Conservation (phyloP, 2,888 invertebrate genomes). For the Platerodrilus igneus region DNA sequence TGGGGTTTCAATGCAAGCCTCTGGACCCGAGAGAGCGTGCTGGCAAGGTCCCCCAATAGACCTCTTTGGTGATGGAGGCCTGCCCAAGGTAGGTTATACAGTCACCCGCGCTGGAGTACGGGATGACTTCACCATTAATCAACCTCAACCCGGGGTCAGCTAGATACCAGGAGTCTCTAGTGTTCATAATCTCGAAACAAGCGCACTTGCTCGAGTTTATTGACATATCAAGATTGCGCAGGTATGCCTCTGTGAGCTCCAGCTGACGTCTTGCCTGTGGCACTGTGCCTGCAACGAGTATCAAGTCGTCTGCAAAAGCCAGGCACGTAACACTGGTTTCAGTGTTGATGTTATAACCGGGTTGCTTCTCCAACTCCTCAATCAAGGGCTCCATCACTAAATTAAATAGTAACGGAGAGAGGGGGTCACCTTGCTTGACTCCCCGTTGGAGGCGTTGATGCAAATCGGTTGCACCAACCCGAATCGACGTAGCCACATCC, state of each 20-base stretch:
- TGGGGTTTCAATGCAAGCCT: constrained; percentile 3
- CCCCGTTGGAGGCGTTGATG: constrained; percentile 36
- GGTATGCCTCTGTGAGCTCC: background rate
- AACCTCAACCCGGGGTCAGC: constrained; percentile 1
- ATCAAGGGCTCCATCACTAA: constrained; percentile 35
- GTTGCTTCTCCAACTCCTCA: constrained; percentile 25
- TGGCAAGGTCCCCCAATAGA: too few relatives aligned
- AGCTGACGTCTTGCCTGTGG: background rate
- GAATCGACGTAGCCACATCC: constrained; percentile 34
- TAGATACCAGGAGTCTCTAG: constrained; percentile 4
- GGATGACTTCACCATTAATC: background rate
- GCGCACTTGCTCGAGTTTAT: background rate
- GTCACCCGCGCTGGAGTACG: background rate
- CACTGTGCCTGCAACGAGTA: constrained; percentile 4
- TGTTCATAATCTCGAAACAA: too few relatives aligned
- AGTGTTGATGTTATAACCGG: constrained; percentile 21
- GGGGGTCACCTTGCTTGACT: constrained; percentile 44
- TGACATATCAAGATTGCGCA: constrained; percentile 1
- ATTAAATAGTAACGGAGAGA: constrained; percentile 36
- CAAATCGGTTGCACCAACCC: constrained; percentile 19
- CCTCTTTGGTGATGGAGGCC: too few relatives aligned
- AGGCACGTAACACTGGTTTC: constrained; percentile 16
- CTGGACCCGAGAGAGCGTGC: too few relatives aligned
- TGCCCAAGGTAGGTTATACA: too few relatives aligned
- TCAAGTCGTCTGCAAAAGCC: constrained; percentile 12